A percentile compares a stretch with the other conserved stretches of the same genome.
Conservation (phyloP, 2,113 vertebrate genomes). For the Pseudorasbora parva region DNA sequence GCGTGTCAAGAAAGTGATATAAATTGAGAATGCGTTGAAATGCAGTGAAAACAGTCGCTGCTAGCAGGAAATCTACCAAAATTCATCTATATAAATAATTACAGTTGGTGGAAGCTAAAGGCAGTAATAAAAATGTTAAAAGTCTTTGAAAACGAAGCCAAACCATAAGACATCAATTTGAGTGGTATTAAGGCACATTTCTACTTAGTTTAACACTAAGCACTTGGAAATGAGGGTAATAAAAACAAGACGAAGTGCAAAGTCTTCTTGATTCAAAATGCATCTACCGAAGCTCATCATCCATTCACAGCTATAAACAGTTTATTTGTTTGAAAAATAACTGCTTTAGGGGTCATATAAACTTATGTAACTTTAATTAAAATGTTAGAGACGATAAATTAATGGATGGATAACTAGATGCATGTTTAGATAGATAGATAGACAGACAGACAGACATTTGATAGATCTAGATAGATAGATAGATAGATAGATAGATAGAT, state of each 20-base stretch:
- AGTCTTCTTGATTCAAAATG: conserved; percentile 11
- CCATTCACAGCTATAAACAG: not conserved
- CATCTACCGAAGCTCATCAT: conserved; percentile 30
- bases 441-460: not conserved
- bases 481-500: not conserved
- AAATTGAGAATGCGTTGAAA: conserved; percentile 12
- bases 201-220: conserved; percentile 48
- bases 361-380: not conserved
- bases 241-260: conserved; percentile 34
- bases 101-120: conserved; percentile 15
- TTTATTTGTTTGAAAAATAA: conserved; percentile 11
- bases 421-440: not conserved
- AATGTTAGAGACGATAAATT: not conserved
- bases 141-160: conserved; percentile 40
- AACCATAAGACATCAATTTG: conserved; percentile 30
- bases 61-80: not conserved
- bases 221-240: conserved; percentile 40
- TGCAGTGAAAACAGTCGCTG: conserved; percentile 7
- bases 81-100: conserved; percentile 37
- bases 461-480: not conserved
- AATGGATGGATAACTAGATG: not conserved
- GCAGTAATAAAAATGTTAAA: conserved; percentile 48
- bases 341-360: not conserved
- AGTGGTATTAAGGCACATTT: conserved; percentile 46
- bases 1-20: conserved; percentile 23